Percentiles rank a stretch among this genome's conserved stretches.
These are phyloP conservation scores for Gasterosteus aculeatus DNA, from an alignment of 2,113 vertebrate species.

Conservation along the genomic window DNA sequence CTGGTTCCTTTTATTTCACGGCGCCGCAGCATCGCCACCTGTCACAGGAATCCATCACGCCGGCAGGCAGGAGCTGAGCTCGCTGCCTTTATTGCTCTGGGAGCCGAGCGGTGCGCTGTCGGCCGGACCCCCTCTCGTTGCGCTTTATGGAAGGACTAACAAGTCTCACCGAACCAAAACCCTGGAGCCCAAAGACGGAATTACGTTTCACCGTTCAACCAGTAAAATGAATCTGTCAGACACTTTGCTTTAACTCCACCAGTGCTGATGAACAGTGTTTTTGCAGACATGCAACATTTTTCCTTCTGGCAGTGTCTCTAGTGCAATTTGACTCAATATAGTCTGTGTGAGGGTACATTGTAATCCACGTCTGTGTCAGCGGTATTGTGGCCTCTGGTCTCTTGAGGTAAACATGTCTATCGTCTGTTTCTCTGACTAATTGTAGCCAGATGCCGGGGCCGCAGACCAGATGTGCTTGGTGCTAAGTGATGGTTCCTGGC, in stretches of 20 bases:
- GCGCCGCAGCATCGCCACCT: conserved; percentile 15
- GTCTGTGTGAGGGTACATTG: conserved; percentile 7
- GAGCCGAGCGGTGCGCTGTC: conserved; percentile 44
- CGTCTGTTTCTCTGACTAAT: conserved; percentile 75
- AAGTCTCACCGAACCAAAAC: conserved; percentile 48
- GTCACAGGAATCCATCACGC: conserved; percentile 27
- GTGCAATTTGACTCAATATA: neutral
- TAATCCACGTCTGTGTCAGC: conserved; percentile 41
- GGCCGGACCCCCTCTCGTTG: conserved; percentile 48
- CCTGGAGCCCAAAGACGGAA: conserved; percentile 35
- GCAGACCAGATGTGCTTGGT: conserved; percentile 74
- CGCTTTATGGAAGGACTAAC: conserved; percentile 67
- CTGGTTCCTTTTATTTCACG: conserved; percentile 33
- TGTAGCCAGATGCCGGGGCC: conserved; percentile 71
- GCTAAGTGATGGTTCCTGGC: conserved; percentile 75
- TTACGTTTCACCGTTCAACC: conserved; percentile 14
- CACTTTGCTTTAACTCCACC: conserved; percentile 41
- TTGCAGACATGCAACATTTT: neutral
- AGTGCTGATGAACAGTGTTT: neutral
- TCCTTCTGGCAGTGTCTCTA: neutral
- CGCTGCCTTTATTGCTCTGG: conserved; percentile 32
- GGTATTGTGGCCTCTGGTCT: conserved; percentile 60
- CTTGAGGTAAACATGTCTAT: conserved; percentile 66
- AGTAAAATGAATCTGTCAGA: conserved; percentile 61
- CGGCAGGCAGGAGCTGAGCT: neutral